These are phyloP conservation scores for Muntiacus muntjak DNA, from an alignment of 2,113 vertebrate species.

Conservation along the genomic window DNA sequence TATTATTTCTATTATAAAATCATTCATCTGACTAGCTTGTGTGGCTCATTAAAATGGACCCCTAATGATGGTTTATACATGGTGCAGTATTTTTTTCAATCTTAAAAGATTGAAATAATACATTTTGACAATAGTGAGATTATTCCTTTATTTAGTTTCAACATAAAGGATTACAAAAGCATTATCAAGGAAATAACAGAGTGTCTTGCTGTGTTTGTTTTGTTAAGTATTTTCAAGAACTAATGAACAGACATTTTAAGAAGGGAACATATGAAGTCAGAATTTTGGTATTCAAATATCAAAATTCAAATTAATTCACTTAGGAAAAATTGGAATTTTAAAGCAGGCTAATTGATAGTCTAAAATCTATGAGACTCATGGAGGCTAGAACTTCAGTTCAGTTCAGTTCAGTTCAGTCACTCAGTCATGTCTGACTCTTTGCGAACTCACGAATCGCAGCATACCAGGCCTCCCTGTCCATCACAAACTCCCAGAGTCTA, in stretches of 20 bases:
- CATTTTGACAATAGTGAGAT: background rate
- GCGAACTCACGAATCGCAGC: no score
- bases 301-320: background rate
- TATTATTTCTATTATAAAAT: conserved; percentile 13
- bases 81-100: background rate
- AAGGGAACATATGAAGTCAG: background rate
- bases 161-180: background rate
- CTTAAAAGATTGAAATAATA: background rate
- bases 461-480: no score
- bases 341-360: background rate
- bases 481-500: no score
- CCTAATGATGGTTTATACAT: background rate
- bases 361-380: background rate
- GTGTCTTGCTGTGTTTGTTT: background rate
- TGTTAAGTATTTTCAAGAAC: background rate
- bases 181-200: background rate
- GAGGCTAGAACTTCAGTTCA: background rate
- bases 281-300: background rate
- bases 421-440: no score
- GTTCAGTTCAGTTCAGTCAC: no score
- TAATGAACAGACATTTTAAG: background rate
- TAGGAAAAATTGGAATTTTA: background rate
- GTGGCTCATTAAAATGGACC: background rate
- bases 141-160: background rate
- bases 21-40: background rate